Base-by-base conservation (phyloP, 2,797 vertebrate genomes). In the Hydrophis major region DNA sequence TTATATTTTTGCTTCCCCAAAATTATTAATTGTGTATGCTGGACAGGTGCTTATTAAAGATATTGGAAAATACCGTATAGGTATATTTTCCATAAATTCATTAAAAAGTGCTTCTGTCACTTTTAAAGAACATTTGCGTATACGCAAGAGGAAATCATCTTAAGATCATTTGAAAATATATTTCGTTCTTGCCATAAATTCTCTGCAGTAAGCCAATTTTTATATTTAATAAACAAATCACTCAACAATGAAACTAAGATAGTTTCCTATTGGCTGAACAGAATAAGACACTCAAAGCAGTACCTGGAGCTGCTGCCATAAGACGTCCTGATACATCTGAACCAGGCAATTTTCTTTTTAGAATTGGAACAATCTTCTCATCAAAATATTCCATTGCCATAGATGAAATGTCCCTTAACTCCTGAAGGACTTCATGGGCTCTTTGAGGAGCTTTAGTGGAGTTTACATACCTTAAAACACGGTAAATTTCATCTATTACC, bases 331-430 rank as follows among this genome's bases (percentile, higher is more conserved):
- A 99, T 91, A 99, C 98, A 96, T 99, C 99, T 2, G 99, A 99
- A 50, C 99, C 99, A 1, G 99, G 99, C 90, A 99, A 98, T 95
- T 99, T 99, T 97, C 99, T 99, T 98, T 99, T 99, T 90, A 99
- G 98, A 95, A 99, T 98, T 91, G 99, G 99, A 95, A 99, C 99
- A 27, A 99, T 99, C 97, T 99, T 99, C 96, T 99, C 99, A 90
- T 99, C 99, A 91, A 99, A 99, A 97, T 99, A 99, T 96, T 99
- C 99, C 99, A 99, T 99, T 94, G 99, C 99, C 99, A 99, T 99
- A 95, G 99, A 99, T 74, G 99, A 99, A 96, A 99, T 99, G 89
- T 99, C 99, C 96, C 99, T 98, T 94, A 99, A 96, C 97, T 99
- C 99, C 96, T 99, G 99, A 93, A 99, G 98, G 3, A 99, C 99